Percentiles rank a stretch among this genome's conserved stretches.
Evolutionary conservation across 2,888 invertebrate genomes (phyloP).

Genomic region (Itoplectis maculator): DNA sequence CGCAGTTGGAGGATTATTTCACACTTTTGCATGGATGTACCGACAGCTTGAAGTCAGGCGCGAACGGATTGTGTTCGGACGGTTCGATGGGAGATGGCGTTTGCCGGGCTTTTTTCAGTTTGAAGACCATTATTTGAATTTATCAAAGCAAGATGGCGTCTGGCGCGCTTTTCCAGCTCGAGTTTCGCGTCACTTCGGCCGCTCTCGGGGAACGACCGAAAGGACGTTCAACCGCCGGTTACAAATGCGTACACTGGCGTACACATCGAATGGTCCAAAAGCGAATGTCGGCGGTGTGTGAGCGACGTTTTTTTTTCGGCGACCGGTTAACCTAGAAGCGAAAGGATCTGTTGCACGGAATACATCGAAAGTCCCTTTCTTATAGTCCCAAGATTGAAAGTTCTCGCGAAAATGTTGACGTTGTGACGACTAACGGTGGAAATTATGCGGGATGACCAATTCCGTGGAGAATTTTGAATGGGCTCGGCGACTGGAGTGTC

Average conservation of each 20-base stretch:
- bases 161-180: background rate
- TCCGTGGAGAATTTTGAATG: conserved; percentile 59
- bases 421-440: background rate
- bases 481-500: conserved; percentile 57
- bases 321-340: conserved; percentile 25
- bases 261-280: background rate
- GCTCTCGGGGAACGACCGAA: background rate
- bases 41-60: background rate
- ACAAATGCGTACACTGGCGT: background rate
- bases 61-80: background rate
- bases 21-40: background rate
- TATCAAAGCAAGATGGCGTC: background rate
- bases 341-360: background rate
- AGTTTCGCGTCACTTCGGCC: background rate
- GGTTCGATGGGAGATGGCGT: background rate
- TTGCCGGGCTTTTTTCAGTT: background rate
- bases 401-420: background rate
- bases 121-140: no score
- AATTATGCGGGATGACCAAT: conserved; percentile 45
- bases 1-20: background rate
- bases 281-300: no score
- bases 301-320: background rate
- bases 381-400: background rate
- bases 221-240: conserved; percentile 7
- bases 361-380: background rate